Evolutionary conservation across 2,888 invertebrate species (phyloP), one percentile per base, ranked within the genome.

Genomic region (Bhutanitis thaidina): DNA sequence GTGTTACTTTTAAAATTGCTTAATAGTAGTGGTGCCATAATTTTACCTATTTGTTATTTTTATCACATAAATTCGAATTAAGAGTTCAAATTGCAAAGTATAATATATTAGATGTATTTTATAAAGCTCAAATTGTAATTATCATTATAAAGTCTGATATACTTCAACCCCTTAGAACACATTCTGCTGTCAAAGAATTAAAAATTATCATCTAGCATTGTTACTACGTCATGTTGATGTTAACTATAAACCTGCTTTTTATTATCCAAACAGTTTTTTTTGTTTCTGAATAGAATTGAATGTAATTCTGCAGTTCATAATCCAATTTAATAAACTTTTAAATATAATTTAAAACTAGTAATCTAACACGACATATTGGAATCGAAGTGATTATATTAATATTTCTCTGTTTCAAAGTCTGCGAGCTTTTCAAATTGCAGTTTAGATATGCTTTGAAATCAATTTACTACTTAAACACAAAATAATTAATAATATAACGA

Each of bases 201-300:
- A 44, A 27, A 27, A 10, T 66, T 59, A 59, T 60, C 40, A 58
- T 56, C 57, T 36, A 8, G 10, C 15, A 38, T 38, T 38, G 38
- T 38, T 39, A 13, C 30, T 38, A 43, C 38, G 9, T 30, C 37
- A 35, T 20, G 16, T 12, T 46, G 29, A 20, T 25, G 7, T 14
- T 57, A 69, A 76, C 85, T 84, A 77, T 72, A 82, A 84, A 83
- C 80, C 84, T 85, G 85, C 84, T 84, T 84, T 85, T 73, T 27
- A 7, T 27, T 4, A 27, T 27, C 8, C 8, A 8, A 27, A 8
- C 7, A 8, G 8, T 8, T 27, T 27, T 4, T 8, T 4, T 27
- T 27, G 7, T 27, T 27, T 8, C 5, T 5, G n/a, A n/a, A n/a
- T n/a, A n/a, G n/a, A n/a, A n/a, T n/a, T n/a, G n/a, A 8, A 8